Evolutionary conservation across 2,888 invertebrate genomes (phyloP).

Genomic region (Apocheima hispidaria): DNA sequence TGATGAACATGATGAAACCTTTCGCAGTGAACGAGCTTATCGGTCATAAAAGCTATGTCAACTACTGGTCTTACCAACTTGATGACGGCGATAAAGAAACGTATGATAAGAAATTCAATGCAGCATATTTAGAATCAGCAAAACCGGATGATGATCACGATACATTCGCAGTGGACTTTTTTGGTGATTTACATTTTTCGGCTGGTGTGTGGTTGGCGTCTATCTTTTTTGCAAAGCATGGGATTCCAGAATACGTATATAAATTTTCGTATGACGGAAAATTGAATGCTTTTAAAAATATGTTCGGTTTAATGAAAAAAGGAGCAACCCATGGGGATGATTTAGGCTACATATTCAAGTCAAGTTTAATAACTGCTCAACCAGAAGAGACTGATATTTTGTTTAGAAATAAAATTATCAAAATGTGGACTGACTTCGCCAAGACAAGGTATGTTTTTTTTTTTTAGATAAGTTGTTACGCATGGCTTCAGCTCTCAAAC

Average conservation of each 20-base stretch:
- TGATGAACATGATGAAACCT: conserved; percentile 56
- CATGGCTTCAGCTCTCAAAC: too few species aligned
- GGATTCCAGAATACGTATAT: conserved; percentile 56
- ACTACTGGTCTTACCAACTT: conserved; percentile 51
- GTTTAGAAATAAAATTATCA: conserved; percentile 52
- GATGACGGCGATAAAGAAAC: conserved; percentile 41
- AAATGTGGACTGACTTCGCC: conserved; percentile 68
- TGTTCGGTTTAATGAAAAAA: conserved; percentile 46
- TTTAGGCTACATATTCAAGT: conserved; percentile 17
- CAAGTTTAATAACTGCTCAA: conserved; percentile 5
- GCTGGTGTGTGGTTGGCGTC: conserved; percentile 57
- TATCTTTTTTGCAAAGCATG: conserved; percentile 46
- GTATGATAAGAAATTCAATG: conserved; percentile 44
- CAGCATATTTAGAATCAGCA: conserved; percentile 42
- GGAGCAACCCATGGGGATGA: conserved; percentile 66
- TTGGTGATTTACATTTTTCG: conserved; percentile 60
- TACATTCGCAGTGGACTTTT: conserved; percentile 57
- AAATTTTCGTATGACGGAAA: conserved; percentile 62
- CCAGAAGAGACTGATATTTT: conserved; percentile 45
- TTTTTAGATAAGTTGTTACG: background rate
- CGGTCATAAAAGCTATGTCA: conserved; percentile 50
- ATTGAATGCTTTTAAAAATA: conserved; percentile 50
- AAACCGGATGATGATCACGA: conserved; percentile 45
- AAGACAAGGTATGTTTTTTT: conserved; percentile 59
- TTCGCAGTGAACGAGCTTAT: conserved; percentile 48